phyloP scores from a whole-genome alignment of 2,888 invertebrate species.

The Diarsia brunnea region DNA sequence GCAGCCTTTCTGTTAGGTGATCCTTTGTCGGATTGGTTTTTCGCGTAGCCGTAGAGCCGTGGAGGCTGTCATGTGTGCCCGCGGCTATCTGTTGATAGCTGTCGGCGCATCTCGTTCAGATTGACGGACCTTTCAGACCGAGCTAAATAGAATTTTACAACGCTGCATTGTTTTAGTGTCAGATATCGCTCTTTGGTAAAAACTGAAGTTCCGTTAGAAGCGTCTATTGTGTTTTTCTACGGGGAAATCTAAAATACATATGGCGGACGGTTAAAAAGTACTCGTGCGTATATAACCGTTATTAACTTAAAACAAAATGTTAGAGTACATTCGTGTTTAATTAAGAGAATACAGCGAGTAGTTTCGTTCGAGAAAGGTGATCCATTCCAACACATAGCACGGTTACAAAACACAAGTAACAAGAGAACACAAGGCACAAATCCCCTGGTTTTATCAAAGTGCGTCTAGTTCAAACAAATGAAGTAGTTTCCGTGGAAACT shows the following conservation, averaged over 20 bases:
- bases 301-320: neutral
- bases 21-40: conserved; percentile 78
- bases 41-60: conserved; percentile 66
- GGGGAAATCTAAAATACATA: neutral
- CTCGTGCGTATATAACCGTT: too few relatives aligned
- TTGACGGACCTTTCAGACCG: conserved; percentile 76
- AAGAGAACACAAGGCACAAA: conserved; percentile 45
- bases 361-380: conserved; percentile 3
- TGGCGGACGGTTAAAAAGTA: neutral
- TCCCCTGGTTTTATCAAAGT: conserved; percentile 52
- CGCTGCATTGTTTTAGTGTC: conserved; percentile 61
- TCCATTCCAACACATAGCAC: conserved; percentile 5
- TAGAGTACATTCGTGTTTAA: neutral
- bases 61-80: conserved; percentile 73
- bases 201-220: conserved; percentile 37
- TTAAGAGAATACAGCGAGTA: neutral
- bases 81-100: conserved; percentile 80
- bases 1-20: conserved; percentile 75
- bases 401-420: conserved; percentile 25
- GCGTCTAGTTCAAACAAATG: conserved; percentile 70
- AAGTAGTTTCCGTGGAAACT: conserved; percentile 72
- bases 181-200: conserved; percentile 51
- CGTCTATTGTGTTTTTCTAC: conserved; percentile 25
- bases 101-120: conserved; percentile 75
- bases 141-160: conserved; percentile 77